Evolutionary conservation across 2,888 invertebrate species (phyloP).

Genomic region (Tryphoninae sp.): DNA sequence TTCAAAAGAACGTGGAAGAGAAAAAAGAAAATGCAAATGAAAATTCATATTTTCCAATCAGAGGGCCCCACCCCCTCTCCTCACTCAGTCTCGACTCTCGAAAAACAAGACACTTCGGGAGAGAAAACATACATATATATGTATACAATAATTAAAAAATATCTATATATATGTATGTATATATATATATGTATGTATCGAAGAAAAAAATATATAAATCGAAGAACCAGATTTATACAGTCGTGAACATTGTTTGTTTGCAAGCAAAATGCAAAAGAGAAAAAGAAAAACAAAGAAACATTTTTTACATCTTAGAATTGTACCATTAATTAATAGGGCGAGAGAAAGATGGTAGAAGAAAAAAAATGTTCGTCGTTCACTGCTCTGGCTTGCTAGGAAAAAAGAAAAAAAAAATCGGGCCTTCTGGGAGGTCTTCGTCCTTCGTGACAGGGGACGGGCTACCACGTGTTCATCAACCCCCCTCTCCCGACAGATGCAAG

Average conservation of each 20-base stretch:
- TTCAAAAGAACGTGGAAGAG: background rate
- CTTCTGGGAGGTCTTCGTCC: constrained; percentile 70
- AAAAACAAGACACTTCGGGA: constrained; percentile 59
- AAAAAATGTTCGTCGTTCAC: constrained; percentile 76
- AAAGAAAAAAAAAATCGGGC: constrained; percentile 71
- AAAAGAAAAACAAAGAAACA: constrained; percentile 33
- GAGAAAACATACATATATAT: constrained; percentile 39
- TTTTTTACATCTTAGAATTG: constrained; percentile 77
- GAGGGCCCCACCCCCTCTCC: constrained; percentile 18
- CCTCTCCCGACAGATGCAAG: background rate
- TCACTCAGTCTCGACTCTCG: constrained; percentile 60
- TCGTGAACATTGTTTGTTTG: constrained; percentile 53
- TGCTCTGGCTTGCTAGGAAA: constrained; percentile 78
- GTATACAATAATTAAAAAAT: background rate
- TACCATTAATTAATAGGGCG: constrained; percentile 75
- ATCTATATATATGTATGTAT: constrained; percentile 36
- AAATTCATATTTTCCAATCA: constrained; percentile 30
- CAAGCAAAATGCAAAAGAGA: constrained; percentile 30
- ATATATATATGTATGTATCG: constrained; percentile 37
- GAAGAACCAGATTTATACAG: constrained; percentile 51
- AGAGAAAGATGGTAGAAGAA: constrained; percentile 21
- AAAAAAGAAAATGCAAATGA: constrained; percentile 9
- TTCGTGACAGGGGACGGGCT: constrained; percentile 66
- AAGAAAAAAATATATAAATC: constrained; percentile 47
- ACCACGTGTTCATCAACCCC: constrained; percentile 62